These are phyloP conservation scores for Jaculus jaculus DNA, from an alignment of 2,113 vertebrate genomes.

Conservation along the genomic window DNA sequence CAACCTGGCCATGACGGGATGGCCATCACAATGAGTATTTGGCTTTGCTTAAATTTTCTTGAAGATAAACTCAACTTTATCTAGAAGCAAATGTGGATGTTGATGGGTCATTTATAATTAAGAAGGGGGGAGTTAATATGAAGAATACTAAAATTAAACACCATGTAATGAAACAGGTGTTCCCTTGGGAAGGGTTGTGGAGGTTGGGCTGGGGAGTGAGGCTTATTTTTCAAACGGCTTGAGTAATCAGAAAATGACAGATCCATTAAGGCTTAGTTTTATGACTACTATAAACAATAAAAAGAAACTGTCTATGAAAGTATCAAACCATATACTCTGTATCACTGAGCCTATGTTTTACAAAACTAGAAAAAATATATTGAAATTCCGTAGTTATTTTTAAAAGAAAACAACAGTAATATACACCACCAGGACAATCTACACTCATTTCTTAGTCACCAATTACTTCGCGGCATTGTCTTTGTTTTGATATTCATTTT, in stretches of 20 bases:
- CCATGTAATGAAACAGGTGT: conserved; percentile 69
- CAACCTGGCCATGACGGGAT: background rate
- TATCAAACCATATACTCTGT: conserved; percentile 22
- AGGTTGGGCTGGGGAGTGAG: conserved; percentile 47
- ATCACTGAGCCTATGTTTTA: background rate
- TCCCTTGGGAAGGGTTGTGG: conserved; percentile 43
- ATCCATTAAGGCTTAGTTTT: conserved; percentile 43
- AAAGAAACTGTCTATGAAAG: conserved; percentile 45
- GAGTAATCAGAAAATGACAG: conserved; percentile 57
- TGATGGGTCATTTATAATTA: conserved; percentile 54
- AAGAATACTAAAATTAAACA: conserved; percentile 66
- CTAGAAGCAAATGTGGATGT: conserved; percentile 20
- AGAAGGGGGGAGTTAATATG: conserved; percentile 33
- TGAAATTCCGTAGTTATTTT: background rate
- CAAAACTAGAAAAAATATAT: background rate
- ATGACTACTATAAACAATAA: conserved; percentile 36
- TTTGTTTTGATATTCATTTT: conserved; percentile 33
- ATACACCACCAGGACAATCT: background rate
- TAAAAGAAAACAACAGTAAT: background rate
- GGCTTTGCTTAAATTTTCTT: background rate
- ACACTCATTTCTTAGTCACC: conserved; percentile 26
- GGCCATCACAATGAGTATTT: background rate
- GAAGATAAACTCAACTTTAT: conserved; percentile 42
- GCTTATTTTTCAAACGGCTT: conserved; percentile 44
- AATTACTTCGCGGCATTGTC: conserved; percentile 35